Evolutionary conservation across 2,113 vertebrate species (phyloP), one percentile per base, ranked within the genome.

Genomic region (Drymodes brunneopygia): DNA sequence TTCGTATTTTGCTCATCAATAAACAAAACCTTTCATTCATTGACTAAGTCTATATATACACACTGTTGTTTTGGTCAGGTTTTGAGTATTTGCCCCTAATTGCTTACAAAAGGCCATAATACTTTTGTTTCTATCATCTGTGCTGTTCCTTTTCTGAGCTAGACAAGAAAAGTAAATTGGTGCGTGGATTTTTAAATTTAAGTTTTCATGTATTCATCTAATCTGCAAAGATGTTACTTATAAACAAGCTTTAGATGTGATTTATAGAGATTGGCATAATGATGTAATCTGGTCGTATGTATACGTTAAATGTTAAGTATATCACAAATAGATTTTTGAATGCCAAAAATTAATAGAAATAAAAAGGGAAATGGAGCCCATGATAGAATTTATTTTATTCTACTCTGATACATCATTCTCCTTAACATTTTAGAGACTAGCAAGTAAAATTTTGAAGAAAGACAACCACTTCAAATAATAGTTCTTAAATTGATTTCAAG

Each of bases 131-230:
- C 18, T 29, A 4, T 75, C 22, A 36, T 33, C 13, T 54, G 4
- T 69, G 31, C 35, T 80, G 2, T 70, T 65, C 15, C 4, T 65
- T 70, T 83, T 47, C 36, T 80, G 42, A 45, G 0, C 1, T 9
- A 28, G 15, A 12, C 2, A 40, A 21, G n/a, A 33, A 9, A 47
- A 60, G 4, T 9, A 78, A 65, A 36, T 50, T 0, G 0, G 2
- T 11, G 2, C 42, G 19, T 24, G 20, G 28, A 1, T 65, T 44
- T 81, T 78, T 24, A 48, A n/a, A n/a, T 44, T 15, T 60, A 4
- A 12, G 3, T 45, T 91, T 72, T 9, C 0, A 3, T 88, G 62
- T 21, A 12, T 54, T 78, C 10, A 21, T 61, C 8, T 61, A 5
- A 27, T 82, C 45, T 73, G 25, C 35, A 40, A 71, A 90, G 58